Evolutionary conservation across 2,113 vertebrate genomes (phyloP), one percentile per base, ranked within the genome.

Genomic region (Sminthopsis crassicaudata): DNA sequence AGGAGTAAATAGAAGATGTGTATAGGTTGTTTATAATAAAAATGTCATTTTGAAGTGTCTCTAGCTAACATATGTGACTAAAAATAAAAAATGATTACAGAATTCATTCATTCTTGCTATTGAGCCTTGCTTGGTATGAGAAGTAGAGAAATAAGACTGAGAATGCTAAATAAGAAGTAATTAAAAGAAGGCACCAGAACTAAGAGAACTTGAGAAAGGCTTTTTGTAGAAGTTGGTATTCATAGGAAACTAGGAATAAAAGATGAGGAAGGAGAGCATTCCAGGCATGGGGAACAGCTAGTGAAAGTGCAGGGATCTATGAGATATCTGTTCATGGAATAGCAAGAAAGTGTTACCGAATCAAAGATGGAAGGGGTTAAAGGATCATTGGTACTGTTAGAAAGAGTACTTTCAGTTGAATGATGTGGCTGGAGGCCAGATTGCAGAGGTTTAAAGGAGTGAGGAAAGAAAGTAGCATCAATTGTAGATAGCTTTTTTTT

Each of bases 1-100:
- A 93, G 91, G 94, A 92, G 51, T 95, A 89, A 95, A 89, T 91
- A 93, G 67, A 96, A 90, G 3, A 3, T 48, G 27, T 51, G 8
- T 52, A 76, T 27, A 3, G n/a, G 23, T 84, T 84, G n/a, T 84
- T 84, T 84, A 42, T 84, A 84, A 6, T 84, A 23, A 84, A 84
- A 84, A 22, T 84, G 42, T 84, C n/a, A 84, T 84, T 84, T 84
- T 84, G n/a, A 42, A 84, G n/a, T 84, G n/a, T 84, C 67, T 42
- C 1, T 76, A 76, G 36, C 30, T 84, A 84, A 84, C 67, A 19
- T n/a, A 84, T 8, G 8, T 84, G 67, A 23, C 42, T 84, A 84
- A 84, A 42, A 42, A 42, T 67, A 67, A 67, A 67, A 54, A 53
- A 22, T 23, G 23, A 42, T 42, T 76, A n/a, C 6, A n/a, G 6